Base-by-base conservation (phyloP, 2,113 vertebrate genomes). In the Pithys albifrons region DNA sequence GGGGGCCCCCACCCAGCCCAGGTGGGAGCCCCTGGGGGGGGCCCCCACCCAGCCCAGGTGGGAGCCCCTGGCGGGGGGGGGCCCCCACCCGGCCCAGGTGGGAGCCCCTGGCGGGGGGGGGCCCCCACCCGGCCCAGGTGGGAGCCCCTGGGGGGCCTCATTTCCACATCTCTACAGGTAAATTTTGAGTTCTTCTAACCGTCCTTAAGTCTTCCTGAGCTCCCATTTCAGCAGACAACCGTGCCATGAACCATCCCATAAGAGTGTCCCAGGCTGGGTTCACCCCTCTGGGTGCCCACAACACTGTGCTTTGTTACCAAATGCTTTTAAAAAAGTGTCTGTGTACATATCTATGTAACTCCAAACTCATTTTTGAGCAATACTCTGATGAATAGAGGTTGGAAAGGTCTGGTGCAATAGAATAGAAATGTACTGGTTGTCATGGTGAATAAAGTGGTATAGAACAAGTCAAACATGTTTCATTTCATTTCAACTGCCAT, bases 371-470 rank as follows among this genome's bases (percentile, higher is more conserved):
- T 96, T 97, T 72, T 73, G 52, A 92, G 82, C 69, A 66, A 48
- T 41, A 18, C 10, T 74, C 23, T 75, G 84, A 88, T 80, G 71
- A 96, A 89, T 18, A 81, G 58, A 85, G 85, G 84, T 89, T 97
- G 95, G 58, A 93, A 89, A 65, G 65, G 33, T 81, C 52, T 93
- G 57, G 7, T 85, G 41, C 65, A 89, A 19, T 69, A 78, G 69
- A 89, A 93, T 7, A 85, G 65, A 91, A 95, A 96, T 78, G 23
- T 25, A 88, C 14, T 89, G 25, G 94, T 97, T 97, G 90, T 91
- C 96, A 97, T 80, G 88, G 92, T 92, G 89, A 97, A 89, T 86
- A 93, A 88, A 95, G 64, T 46, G 5, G 17, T 70, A n/a, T 14
- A 92, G 48, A 83, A 37, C 62, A 79, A 90, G 57, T 25, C 33